Base-by-base conservation (phyloP, 2,888 invertebrate genomes). In the Cistogaster globosa region DNA sequence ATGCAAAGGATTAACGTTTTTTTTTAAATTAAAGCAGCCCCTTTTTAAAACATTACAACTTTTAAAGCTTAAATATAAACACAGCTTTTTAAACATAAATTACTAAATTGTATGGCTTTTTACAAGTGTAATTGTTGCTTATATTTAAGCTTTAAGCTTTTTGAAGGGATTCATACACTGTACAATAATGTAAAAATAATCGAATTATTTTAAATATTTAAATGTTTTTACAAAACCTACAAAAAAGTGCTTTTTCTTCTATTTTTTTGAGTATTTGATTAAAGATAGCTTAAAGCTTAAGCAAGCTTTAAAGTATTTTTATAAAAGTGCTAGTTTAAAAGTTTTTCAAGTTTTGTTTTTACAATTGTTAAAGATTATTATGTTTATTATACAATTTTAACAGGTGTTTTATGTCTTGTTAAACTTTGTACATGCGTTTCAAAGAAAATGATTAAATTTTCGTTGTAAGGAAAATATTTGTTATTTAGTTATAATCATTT, bases 351-450 rank as follows among this genome's bases (percentile, higher is more conserved):
- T 32, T 79, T 65, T 63, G 32, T 38, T 60, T 20, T 26, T 62
- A 67, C 45, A 32, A 32, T 32, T 71, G 62, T 60, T 69, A 51
- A 48, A 20, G 36, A 6, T 11, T 71, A 51, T 53, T 3, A 58
- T 26, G 45, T 18, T 57, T 78, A 75, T 82, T 71, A 75, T 82
- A 82, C 74, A 85, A 53, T 79, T 62, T 71, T 67, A 51, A 57
- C 62, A 32, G 42, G 1, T 42, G 53, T 67, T 81, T 58, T 76
- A 65, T 74, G 76, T 86, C 76, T 76, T 77, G 63, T 75, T 55
- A 71, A 83, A 77, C 79, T 86, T 83, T 83, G 83, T 83, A 83
- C 83, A 80, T 67, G 83, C 79, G 84, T 84, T 78, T 26, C 18
- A 11, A 18, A 26, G 72, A 82, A 77, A 82, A 77, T 68, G 65